Evolutionary conservation across 2,113 vertebrate species (phyloP), one percentile per base, ranked within the genome.

Genomic region (Psophia crepitans): DNA sequence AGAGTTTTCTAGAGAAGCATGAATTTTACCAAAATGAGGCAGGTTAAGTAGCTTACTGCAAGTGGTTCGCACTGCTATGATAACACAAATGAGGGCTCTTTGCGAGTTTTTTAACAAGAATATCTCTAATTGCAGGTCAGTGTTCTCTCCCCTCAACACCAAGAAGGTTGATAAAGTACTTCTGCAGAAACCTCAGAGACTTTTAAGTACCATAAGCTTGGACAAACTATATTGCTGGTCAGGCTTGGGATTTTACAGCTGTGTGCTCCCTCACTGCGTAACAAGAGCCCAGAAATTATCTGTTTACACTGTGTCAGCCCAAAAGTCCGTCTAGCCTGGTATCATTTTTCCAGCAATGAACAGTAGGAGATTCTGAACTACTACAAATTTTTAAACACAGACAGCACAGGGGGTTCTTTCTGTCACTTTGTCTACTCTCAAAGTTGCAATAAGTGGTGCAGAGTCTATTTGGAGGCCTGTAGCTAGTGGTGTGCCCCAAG

Each of bases 71-170:
- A 23, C 8, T 10, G 33, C 60, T 4, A 1, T 39, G 57, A 20
- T 27, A 51, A 51, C 8, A 68, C 5, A 66, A 73, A 48, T 7
- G 14, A 6, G 20, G 10, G 4, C 1, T 3, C 1, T n/a, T 20
- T 35, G 32, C 22, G 12, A 11, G 13, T 17, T 33, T 82, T 80
- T 84, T 77, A 22, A 13, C 8, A n/a, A 24, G 4, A 32, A n/a
- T 9, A 27, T 82, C 5, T 66, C 16, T 73, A 44, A 35, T 14
- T 83, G 20, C 35, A 77, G 6, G 32, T 39, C 21, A 66, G 7
- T 19, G 24, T 49, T 86, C 48, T 71, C 41, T 73, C 80, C 26
- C 37, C 24, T 49, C 30, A 8, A 53, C 51, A 53, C 51, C 26
- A 15, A 89, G 22, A 70, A 77, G 12, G 20, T 1, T 20, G 8